Conservation (phyloP, 2,113 vertebrate species). For the Narcine bancroftii region DNA sequence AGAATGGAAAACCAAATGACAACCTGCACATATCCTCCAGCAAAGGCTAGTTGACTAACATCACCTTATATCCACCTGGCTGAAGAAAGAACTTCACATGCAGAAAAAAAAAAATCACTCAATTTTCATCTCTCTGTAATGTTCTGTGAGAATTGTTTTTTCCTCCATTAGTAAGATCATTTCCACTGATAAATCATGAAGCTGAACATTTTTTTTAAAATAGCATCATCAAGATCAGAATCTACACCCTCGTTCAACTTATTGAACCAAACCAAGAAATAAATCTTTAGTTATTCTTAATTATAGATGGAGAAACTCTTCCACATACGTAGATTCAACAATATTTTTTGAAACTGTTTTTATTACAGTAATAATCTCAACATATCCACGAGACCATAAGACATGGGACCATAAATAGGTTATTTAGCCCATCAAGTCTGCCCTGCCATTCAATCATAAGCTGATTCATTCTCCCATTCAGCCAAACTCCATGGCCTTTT, state of each 20-base stretch:
- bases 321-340: neutral
- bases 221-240: neutral
- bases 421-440: too few relatives aligned
- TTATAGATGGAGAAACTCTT: neutral
- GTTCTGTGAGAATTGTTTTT: neutral
- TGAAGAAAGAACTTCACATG: neutral
- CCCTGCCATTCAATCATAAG: too few relatives aligned
- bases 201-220: neutral
- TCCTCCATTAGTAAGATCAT: neutral
- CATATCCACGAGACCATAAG: too few relatives aligned
- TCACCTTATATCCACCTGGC: neutral
- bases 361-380: too few relatives aligned
- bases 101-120: neutral
- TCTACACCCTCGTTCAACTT: neutral
- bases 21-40: neutral
- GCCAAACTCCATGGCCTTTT: too few relatives aligned
- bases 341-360: neutral
- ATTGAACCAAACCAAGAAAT: neutral
- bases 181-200: neutral
- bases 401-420: too few relatives aligned
- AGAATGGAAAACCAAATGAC: too few relatives aligned
- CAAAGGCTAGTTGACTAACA: neutral
- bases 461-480: too few relatives aligned
- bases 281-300: neutral
- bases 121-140: neutral